phyloP scores from a whole-genome alignment of 2,888 invertebrate species.

The Pardosa pseudoannulata region DNA sequence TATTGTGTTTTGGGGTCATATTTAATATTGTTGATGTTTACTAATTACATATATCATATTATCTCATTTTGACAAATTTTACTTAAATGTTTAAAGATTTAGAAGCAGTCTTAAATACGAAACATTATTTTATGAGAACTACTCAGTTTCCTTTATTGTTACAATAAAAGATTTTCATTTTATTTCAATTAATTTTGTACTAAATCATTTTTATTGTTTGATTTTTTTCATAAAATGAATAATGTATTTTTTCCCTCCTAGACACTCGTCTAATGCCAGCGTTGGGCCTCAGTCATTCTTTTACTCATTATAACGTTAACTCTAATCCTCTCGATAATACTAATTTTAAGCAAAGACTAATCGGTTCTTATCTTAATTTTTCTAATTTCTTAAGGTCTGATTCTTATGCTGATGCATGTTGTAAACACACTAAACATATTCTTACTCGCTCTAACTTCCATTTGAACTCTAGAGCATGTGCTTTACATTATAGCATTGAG shows the following conservation, averaged over 20 bases:
- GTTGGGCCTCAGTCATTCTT: constrained; percentile 55
- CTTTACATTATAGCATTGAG: constrained; percentile 41
- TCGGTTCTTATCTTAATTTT: constrained; percentile 13
- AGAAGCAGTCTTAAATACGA: no score
- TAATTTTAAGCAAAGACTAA: constrained; percentile 40
- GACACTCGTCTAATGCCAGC: constrained; percentile 35
- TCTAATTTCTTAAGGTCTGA: constrained; percentile 16
- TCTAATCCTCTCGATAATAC: constrained; percentile 21
- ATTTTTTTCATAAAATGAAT: no score
- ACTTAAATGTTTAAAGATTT: no score
- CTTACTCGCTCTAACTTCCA: constrained; percentile 34
- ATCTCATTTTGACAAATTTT: no score
- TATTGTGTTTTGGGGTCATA: no score
- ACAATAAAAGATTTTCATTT: no score
- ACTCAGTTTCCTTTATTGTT: no score
- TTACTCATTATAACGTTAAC: constrained; percentile 18
- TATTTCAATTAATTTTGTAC: no score
- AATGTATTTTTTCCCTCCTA: constrained; percentile 22
- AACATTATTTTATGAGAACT: no score
- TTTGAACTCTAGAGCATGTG: constrained; percentile 19
- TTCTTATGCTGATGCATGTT: constrained; percentile 13
- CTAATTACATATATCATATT: no score
- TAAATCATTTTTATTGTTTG: no score
- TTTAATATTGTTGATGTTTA: no score
- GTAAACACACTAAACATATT: constrained; percentile 29